Percentiles rank a stretch among this genome's conserved stretches.
Conservation (phyloP, 64 coral and sea anemone genomes). For the Montipora efflorescens region DNA sequence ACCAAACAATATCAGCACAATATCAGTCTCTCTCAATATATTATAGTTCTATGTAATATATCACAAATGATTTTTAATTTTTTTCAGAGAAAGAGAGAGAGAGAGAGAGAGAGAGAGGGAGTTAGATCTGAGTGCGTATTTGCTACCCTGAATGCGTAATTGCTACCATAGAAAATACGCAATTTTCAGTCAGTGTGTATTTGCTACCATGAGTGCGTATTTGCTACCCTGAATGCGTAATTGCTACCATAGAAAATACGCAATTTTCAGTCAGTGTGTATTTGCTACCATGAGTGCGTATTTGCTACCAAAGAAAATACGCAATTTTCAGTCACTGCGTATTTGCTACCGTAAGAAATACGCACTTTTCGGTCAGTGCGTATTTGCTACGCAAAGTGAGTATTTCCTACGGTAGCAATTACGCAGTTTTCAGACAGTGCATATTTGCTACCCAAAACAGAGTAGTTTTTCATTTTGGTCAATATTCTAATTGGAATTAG, state of each 20-base stretch:
- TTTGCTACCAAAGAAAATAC: conserved; percentile 26
- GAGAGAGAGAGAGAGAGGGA: no score
- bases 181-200: background rate
- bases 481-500: no score
- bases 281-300: conserved; percentile 30
- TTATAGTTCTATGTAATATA: no score
- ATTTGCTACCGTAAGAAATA: background rate
- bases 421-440: background rate
- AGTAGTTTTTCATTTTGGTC: no score
- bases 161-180: conserved; percentile 28
- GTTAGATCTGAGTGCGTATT: conserved; percentile 5
- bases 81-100: no score
- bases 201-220: conserved; percentile 30
- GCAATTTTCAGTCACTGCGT: background rate
- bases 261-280: background rate
- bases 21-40: no score
- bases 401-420: background rate
- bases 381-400: conserved; percentile 5
- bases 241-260: conserved; percentile 29
- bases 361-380: background rate
- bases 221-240: conserved; percentile 20
- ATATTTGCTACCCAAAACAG: conserved; percentile 5
- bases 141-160: conserved; percentile 20
- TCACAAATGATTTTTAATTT: no score
- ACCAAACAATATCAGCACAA: conserved; percentile 12